Percentiles rank a stretch among this genome's conserved stretches.
phyloP scores from a whole-genome alignment of 2,797 vertebrate species.

The Microctenopoma lineatum region DNA sequence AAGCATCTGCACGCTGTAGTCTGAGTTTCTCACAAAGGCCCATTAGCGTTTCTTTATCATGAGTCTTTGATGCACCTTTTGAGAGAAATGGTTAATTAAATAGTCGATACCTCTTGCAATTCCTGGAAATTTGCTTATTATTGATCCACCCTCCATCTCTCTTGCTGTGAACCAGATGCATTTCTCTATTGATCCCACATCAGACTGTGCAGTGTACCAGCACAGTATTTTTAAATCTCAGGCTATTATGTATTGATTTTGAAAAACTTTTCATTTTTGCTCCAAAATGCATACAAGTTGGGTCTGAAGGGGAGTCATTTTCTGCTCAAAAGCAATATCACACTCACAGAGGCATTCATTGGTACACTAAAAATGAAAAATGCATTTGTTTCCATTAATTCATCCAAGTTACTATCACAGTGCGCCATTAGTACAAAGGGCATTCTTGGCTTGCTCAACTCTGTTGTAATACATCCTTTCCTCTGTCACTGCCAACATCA shows the following conservation, averaged over 20 bases:
- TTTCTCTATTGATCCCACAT: constrained; percentile 81
- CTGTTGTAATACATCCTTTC: constrained; percentile 56
- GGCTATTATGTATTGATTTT: constrained; percentile 85
- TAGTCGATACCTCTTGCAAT: constrained; percentile 77
- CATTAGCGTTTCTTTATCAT: constrained; percentile 59
- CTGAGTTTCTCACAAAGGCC: constrained; percentile 56
- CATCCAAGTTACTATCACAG: constrained; percentile 52
- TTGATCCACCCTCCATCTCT: constrained; percentile 76
- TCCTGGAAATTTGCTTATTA: constrained; percentile 86
- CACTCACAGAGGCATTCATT: constrained; percentile 66
- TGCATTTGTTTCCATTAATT: constrained; percentile 70
- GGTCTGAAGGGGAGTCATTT: constrained; percentile 64
- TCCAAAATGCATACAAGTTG: constrained; percentile 73
- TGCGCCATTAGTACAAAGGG: constrained; percentile 50
- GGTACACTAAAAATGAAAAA: constrained; percentile 61
- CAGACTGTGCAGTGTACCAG: constrained; percentile 78
- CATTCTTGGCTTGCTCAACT: constrained; percentile 55
- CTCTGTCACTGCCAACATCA: constrained; percentile 53
- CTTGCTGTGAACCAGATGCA: constrained; percentile 82
- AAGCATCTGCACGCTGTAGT: constrained; percentile 24
- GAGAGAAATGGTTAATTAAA: constrained; percentile 82
- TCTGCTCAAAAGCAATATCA: constrained; percentile 61
- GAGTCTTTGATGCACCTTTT: constrained; percentile 70
- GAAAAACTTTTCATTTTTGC: constrained; percentile 77
- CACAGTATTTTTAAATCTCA: constrained; percentile 82